These are phyloP conservation scores for Oncorhynchus masou DNA, from an alignment of 2,113 vertebrate species.

Conservation along the genomic window DNA sequence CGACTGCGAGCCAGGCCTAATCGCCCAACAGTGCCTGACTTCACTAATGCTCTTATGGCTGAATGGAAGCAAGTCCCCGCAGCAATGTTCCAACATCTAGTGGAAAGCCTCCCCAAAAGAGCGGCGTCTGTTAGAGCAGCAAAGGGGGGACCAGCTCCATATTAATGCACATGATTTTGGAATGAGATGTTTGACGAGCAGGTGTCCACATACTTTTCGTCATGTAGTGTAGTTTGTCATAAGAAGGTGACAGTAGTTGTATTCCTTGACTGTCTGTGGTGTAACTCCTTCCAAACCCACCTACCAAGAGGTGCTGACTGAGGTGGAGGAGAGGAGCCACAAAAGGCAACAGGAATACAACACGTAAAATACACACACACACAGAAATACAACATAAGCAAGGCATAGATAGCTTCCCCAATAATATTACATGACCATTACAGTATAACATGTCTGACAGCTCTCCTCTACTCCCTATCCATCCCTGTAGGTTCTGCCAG, in stretches of 20 bases:
- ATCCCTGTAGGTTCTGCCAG: constrained; percentile 49
- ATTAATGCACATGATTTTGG: too few relatives aligned
- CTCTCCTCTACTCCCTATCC: constrained; percentile 15
- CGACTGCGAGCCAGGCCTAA: too few relatives aligned
- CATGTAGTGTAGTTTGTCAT: constrained; percentile 13
- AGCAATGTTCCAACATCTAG: too few relatives aligned
- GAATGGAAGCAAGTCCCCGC: too few relatives aligned
- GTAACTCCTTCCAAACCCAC: constrained; percentile 59
- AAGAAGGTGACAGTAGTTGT: background rate
- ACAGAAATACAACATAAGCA: background rate
- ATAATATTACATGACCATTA: background rate
- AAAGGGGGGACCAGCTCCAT: too few relatives aligned
- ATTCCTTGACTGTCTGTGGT: constrained; percentile 44
- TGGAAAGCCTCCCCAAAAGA: too few relatives aligned
- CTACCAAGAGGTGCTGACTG: constrained; percentile 30
- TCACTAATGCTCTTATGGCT: too few relatives aligned
- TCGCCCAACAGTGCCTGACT: too few relatives aligned
- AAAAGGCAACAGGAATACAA: constrained; percentile 43
- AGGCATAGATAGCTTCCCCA: background rate
- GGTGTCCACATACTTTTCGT: too few relatives aligned
- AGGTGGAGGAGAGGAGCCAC: constrained; percentile 21
- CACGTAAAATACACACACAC: constrained; percentile 10
- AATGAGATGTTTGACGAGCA: too few relatives aligned
- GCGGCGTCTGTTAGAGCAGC: too few relatives aligned
- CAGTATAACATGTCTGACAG: background rate